Conservation (phyloP, 1,140 invertebrate genomes). For the Solen grandis region DNA sequence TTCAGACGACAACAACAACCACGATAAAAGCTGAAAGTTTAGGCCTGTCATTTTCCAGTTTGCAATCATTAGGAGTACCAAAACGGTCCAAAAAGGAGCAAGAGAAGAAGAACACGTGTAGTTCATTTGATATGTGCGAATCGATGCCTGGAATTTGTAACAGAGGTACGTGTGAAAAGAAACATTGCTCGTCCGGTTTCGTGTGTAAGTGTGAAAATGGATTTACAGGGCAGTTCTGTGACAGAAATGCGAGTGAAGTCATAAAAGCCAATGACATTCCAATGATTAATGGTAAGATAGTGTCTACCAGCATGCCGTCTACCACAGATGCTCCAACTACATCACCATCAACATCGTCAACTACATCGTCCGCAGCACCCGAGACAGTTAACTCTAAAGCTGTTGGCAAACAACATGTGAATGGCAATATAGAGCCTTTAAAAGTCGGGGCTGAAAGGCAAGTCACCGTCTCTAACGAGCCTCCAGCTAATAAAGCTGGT, state of each 20-base stretch:
- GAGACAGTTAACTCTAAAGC: neutral
- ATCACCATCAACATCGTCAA: neutral
- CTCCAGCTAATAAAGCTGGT: neutral
- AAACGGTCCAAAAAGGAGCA: too few relatives aligned
- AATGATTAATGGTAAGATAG: neutral
- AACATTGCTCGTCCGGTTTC: constrained; percentile 16
- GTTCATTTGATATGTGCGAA: constrained; percentile 4
- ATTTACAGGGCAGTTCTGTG: constrained; percentile 28
- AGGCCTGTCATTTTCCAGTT: too few relatives aligned
- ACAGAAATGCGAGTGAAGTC: constrained; percentile 21
- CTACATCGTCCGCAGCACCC: neutral
- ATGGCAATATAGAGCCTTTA: constrained; percentile 5
- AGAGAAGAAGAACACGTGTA: too few relatives aligned
- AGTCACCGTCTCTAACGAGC: neutral
- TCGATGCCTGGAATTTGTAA: constrained; percentile 21
- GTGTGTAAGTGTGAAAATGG: constrained; percentile 10
- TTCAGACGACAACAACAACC: too few relatives aligned
- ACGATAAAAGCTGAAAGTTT: too few relatives aligned
- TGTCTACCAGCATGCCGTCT: too few relatives aligned
- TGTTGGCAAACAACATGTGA: constrained; percentile 13
- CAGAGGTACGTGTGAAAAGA: constrained; percentile 19
- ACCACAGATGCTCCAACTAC: neutral
- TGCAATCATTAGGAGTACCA: too few relatives aligned
- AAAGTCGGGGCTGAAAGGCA: neutral
- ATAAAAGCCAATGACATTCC: neutral